A percentile compares a stretch with the other conserved stretches of the same genome.
Conservation (phyloP, 2,888 invertebrate genomes). For the Adelognathus sp. region DNA sequence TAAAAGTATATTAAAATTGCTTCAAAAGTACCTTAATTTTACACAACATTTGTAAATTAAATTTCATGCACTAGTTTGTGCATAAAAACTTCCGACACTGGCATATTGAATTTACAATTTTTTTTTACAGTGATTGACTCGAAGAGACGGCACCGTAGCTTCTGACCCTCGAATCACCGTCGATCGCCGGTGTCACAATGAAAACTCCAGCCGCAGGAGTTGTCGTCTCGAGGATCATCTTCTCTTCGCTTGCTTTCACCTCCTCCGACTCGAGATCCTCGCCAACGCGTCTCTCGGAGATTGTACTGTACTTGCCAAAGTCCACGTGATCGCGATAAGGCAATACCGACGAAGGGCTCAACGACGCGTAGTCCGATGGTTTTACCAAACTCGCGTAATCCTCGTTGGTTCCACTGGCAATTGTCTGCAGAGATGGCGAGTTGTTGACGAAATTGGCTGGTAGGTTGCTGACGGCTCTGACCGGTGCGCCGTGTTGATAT, state of each 20-base stretch:
- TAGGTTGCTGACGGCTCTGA: neutral
- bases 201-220: neutral
- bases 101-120: no score
- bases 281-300: constrained; percentile 1
- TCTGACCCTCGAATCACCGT: constrained; percentile 27
- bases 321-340: neutral
- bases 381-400: neutral
- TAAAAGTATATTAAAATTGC: neutral
- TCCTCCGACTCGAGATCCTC: neutral
- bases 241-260: neutral
- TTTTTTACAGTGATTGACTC: constrained; percentile 11
- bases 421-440: neutral
- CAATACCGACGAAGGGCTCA: constrained; percentile 2
- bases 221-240: neutral
- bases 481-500: neutral
- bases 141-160: neutral
- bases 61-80: no score
- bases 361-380: neutral
- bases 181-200: neutral
- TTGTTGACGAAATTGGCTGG: neutral
- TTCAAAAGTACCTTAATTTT: no score
- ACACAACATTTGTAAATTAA: no score
- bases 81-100: no score
- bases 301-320: neutral
- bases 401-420: neutral